phyloP scores from a whole-genome alignment of 2,797 vertebrate genomes.

The Paratrypauchen microcephalus region DNA sequence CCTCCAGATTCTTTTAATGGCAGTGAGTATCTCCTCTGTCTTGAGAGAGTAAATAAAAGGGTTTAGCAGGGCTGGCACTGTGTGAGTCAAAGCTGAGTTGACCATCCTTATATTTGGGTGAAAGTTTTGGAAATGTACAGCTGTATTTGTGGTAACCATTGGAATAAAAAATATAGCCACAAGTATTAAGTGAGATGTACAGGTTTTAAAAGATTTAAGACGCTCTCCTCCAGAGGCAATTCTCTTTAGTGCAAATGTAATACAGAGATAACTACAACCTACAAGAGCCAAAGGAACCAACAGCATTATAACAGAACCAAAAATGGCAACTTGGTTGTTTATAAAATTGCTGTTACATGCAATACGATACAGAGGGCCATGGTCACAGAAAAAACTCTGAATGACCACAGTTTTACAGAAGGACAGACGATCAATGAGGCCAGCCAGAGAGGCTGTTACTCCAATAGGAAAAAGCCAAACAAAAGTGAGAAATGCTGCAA shows the following conservation, averaged over 20 bases:
- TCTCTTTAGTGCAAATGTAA: constrained; percentile 41
- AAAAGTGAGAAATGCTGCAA: constrained; percentile 24
- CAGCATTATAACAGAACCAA: rapidly evolving
- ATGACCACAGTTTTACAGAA: constrained; percentile 61
- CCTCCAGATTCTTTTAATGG: background rate
- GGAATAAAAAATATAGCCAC: constrained; percentile 63
- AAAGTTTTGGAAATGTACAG: too few species aligned
- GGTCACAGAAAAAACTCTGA: constrained; percentile 63
- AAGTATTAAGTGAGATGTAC: constrained; percentile 59
- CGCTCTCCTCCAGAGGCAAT: constrained; percentile 44
- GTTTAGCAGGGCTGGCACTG: too few species aligned
- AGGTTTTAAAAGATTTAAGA: constrained; percentile 59
- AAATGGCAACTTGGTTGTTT: constrained; percentile 8
- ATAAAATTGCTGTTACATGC: constrained; percentile 50
- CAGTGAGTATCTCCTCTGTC: background rate
- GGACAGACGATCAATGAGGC: constrained; percentile 52
- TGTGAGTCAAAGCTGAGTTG: too few species aligned
- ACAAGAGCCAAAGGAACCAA: constrained; percentile 52
- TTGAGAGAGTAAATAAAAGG: background rate
- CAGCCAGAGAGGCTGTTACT: rapidly evolving
- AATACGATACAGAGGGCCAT: constrained; percentile 42
- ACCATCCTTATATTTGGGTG: too few species aligned
- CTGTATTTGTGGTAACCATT: constrained; percentile 17
- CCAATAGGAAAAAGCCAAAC: constrained; percentile 3
- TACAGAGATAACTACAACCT: constrained; percentile 48